Evolutionary conservation across 2,113 vertebrate species (phyloP).

Genomic region (Theristicus caerulescens): DNA sequence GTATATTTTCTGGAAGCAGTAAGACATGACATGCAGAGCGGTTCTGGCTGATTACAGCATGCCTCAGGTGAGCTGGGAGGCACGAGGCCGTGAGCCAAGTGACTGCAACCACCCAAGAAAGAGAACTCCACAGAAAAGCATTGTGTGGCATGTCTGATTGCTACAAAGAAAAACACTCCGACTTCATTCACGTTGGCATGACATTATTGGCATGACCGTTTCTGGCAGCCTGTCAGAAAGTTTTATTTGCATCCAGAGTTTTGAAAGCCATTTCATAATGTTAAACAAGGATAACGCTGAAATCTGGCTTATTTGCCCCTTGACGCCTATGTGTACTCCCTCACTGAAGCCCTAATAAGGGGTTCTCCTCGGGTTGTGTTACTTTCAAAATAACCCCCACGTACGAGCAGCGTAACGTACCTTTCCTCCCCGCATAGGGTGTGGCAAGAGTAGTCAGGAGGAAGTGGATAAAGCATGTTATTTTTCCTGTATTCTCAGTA

Average conservation of each 20-base stretch:
- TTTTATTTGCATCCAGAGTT: slow-evolving; percentile 44
- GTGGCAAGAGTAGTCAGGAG: neutral
- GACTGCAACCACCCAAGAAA: slow-evolving; percentile 39
- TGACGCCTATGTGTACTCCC: slow-evolving; percentile 4
- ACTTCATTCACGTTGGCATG: neutral
- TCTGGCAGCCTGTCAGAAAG: slow-evolving; percentile 5
- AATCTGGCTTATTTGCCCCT: slow-evolving; percentile 42
- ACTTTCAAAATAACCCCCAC: neutral
- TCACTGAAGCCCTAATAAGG: slow-evolving; percentile 4
- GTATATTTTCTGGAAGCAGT: slow-evolving; percentile 11
- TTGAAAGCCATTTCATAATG: neutral
- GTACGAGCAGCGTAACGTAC: neutral
- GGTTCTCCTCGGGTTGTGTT: neutral
- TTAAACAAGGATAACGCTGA: neutral
- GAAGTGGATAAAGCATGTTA: neutral
- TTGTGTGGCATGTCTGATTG: slow-evolving; percentile 31
- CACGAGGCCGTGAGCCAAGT: slow-evolving; percentile 9
- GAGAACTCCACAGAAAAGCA: slow-evolving; percentile 34
- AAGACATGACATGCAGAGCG: neutral
- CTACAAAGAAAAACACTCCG: slow-evolving; percentile 23
- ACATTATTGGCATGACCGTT: slow-evolving; percentile 9
- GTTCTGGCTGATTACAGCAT: slow-evolving; percentile 51
- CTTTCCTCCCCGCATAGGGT: neutral
- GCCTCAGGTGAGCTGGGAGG: slow-evolving; percentile 49
- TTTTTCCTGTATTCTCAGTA: slow-evolving; percentile 16